Evolutionary conservation across 2,113 vertebrate genomes (phyloP).

Genomic region (Orycteropus afer): DNA sequence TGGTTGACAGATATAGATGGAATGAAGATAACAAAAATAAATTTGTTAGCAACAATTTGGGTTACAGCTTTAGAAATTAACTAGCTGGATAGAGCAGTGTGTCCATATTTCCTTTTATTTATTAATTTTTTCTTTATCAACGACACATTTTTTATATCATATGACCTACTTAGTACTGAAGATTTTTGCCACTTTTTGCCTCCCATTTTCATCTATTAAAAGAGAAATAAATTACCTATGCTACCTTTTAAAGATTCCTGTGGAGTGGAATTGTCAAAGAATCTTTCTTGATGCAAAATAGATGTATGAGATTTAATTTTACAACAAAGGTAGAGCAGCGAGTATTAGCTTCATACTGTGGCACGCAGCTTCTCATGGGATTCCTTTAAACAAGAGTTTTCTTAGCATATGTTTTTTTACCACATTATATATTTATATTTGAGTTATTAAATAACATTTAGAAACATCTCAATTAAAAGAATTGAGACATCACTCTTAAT

Average conservation of each 20-base stretch:
- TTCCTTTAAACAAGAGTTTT: neutral
- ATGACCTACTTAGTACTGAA: slow-evolving; percentile 77
- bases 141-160: slow-evolving; percentile 73
- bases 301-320: slow-evolving; percentile 40
- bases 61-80: slow-evolving; percentile 67
- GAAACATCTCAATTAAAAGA: neutral
- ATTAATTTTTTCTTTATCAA: no score
- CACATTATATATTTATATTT: slow-evolving; percentile 3
- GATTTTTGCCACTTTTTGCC: slow-evolving; percentile 76
- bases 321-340: neutral
- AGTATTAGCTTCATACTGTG: neutral
- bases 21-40: slow-evolving; percentile 48
- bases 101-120: slow-evolving; percentile 54
- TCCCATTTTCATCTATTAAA: slow-evolving; percentile 75
- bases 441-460: slow-evolving; percentile 8
- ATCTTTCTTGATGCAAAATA: slow-evolving; percentile 11
- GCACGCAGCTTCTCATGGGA: neutral
- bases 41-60: slow-evolving; percentile 40
- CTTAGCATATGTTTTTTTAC: neutral
- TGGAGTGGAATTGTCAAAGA: slow-evolving; percentile 60
- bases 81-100: slow-evolving; percentile 53
- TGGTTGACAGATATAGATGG: slow-evolving; percentile 40
- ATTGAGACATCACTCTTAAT: neutral
- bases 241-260: slow-evolving; percentile 67
- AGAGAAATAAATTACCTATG: slow-evolving; percentile 73